Evolutionary conservation across 1,140 invertebrate species (phyloP).

Genomic region (Yoshiicerus persimilis): DNA sequence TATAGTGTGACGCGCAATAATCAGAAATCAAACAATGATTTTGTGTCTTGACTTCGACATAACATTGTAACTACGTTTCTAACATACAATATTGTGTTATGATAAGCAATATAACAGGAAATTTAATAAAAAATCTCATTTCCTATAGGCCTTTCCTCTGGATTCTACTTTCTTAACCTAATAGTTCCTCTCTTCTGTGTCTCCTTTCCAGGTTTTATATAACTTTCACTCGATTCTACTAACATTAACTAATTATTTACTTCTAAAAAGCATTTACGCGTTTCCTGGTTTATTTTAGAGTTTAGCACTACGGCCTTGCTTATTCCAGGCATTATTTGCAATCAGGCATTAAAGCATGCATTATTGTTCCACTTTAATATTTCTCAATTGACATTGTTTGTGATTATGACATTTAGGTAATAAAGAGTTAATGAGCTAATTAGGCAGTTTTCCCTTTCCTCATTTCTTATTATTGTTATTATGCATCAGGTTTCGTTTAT

Average conservation of each 20-base stretch:
- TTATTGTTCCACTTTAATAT: conserved; percentile 1
- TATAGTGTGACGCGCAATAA: no score
- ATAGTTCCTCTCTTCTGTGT: no score
- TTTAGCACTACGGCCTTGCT: background rate
- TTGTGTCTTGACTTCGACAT: no score
- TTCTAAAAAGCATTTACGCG: background rate
- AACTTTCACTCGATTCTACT: background rate
- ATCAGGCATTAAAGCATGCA: background rate
- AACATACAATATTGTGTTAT: no score
- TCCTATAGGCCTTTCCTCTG: background rate
- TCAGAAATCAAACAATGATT: background rate
- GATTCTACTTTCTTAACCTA: background rate
- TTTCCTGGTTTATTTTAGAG: background rate
- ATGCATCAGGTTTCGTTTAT: background rate
- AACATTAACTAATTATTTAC: background rate
- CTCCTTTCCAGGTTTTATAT: background rate
- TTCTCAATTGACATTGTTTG: background rate
- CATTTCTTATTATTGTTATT: background rate
- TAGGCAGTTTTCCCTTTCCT: background rate
- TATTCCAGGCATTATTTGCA: background rate
- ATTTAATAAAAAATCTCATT: background rate
- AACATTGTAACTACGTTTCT: no score
- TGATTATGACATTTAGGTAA: background rate
- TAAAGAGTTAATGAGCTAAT: background rate
- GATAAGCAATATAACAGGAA: background rate